A percentile compares a stretch with the other conserved stretches of the same genome.
These are phyloP conservation scores for Spea multiplicata DNA, from an alignment of 2,113 vertebrate genomes.

Conservation along the genomic window DNA sequence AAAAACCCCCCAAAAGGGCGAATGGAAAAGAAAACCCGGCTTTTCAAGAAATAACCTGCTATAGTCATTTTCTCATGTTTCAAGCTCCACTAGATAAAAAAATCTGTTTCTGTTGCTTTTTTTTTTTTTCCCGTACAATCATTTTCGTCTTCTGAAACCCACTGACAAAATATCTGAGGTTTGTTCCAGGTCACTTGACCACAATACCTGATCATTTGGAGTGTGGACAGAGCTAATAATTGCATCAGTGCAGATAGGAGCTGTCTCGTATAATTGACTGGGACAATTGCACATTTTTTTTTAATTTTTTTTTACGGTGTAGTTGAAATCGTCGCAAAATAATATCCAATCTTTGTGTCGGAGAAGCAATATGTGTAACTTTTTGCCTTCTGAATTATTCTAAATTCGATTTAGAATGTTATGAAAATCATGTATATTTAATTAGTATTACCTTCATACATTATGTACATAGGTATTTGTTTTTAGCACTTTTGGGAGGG, in stretches of 20 bases:
- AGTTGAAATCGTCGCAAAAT: constrained; percentile 35
- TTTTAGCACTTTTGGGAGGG: too few relatives aligned
- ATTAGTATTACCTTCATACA: too few relatives aligned
- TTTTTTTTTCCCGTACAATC: neutral
- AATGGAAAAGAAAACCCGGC: neutral
- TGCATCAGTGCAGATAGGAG: constrained; percentile 25
- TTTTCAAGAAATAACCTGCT: constrained; percentile 11
- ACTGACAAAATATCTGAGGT: constrained; percentile 14
- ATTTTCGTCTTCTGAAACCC: constrained; percentile 16
- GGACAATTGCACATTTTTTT: neutral
- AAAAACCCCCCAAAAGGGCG: neutral
- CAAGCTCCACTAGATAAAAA: constrained; percentile 16
- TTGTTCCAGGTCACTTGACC: constrained; percentile 33
- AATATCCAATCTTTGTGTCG: constrained; percentile 28
- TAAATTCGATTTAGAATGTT: neutral
- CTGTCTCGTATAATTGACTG: constrained; percentile 26
- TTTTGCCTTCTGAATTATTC: neutral
- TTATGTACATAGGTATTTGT: too few relatives aligned
- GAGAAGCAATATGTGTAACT: constrained; percentile 20
- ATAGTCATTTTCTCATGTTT: constrained; percentile 30
- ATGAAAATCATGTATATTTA: too few relatives aligned
- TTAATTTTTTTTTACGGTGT: constrained; percentile 10
- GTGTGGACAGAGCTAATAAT: constrained; percentile 34
- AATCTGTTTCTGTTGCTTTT: neutral
- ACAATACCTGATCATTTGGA: constrained; percentile 36